These are phyloP conservation scores for Aethina tumida DNA, from an alignment of 1,140 invertebrate species.

Conservation along the genomic window DNA sequence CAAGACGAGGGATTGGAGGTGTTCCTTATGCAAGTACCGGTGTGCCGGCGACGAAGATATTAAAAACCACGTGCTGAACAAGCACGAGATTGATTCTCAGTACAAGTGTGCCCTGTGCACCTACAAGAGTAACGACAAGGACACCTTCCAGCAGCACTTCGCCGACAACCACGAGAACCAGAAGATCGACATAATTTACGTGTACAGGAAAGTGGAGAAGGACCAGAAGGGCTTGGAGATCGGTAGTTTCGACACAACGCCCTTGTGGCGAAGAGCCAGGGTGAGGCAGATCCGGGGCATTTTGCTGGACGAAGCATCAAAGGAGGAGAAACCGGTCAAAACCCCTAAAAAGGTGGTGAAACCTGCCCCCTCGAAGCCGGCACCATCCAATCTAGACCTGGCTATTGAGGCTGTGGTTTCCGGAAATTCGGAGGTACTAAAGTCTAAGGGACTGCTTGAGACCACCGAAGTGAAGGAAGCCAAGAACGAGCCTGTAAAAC, in stretches of 20 bases:
- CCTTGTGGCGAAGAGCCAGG: constrained; percentile 43
- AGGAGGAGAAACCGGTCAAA: constrained; percentile 26
- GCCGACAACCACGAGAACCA: constrained; percentile 38
- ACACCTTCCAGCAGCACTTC: constrained; percentile 49
- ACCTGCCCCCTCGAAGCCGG: constrained; percentile 14
- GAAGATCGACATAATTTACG: constrained; percentile 25
- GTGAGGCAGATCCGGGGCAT: constrained; percentile 52
- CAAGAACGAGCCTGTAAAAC: not conserved
- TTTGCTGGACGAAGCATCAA: constrained; percentile 38
- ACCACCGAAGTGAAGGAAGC: constrained; percentile 4
- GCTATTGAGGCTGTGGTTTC: constrained; percentile 1
- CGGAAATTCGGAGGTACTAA: constrained; percentile 14
- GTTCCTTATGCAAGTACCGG: constrained; percentile 53
- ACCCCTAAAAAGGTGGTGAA: constrained; percentile 21
- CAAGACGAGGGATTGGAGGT: constrained; percentile 55
- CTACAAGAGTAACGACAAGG: constrained; percentile 44
- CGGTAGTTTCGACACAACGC: constrained; percentile 47
- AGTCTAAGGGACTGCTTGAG: constrained; percentile 7
- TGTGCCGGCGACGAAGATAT: constrained; percentile 50
- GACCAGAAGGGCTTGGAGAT: constrained; percentile 17
- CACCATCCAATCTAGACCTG: constrained; percentile 8
- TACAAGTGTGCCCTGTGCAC: constrained; percentile 56
- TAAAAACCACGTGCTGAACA: constrained; percentile 42
- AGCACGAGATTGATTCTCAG: constrained; percentile 52
- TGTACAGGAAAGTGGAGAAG: constrained; percentile 19